phyloP scores from a whole-genome alignment of 1,140 invertebrate species.

The Lordiphosa clarofinis region DNA sequence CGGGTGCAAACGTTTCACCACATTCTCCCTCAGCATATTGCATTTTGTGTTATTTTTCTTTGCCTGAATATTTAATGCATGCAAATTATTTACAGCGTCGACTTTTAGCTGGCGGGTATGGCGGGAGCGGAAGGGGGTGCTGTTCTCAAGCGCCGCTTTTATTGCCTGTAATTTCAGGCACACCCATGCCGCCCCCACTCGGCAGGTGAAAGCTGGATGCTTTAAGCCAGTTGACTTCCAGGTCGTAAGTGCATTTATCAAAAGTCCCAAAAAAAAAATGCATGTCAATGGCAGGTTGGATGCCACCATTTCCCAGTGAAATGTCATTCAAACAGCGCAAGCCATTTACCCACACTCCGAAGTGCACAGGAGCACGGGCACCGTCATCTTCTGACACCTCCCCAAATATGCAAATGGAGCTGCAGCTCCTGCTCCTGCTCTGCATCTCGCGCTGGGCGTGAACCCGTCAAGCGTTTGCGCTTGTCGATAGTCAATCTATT shows the following conservation, averaged over 20 bases:
- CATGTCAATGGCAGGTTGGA: constrained; percentile 38
- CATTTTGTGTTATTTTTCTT: constrained; percentile 50
- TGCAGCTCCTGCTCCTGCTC: not conserved
- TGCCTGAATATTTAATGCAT: constrained; percentile 64
- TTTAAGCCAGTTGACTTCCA: constrained; percentile 41
- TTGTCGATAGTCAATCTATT: constrained; percentile 76
- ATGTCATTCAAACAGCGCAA: constrained; percentile 55
- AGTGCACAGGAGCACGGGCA: constrained; percentile 2
- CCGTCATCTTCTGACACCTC: constrained; percentile 25
- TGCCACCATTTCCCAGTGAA: constrained; percentile 40
- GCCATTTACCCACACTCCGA: constrained; percentile 38
- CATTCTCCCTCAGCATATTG: constrained; percentile 48
- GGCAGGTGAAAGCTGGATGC: constrained; percentile 13
- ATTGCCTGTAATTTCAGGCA: constrained; percentile 36
- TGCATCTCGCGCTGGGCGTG: constrained; percentile 31
- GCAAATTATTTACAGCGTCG: constrained; percentile 67
- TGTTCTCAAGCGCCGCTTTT: constrained; percentile 38
- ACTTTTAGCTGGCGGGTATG: constrained; percentile 35
- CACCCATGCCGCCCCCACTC: constrained; percentile 9
- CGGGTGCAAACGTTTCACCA: not conserved
- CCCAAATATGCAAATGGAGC: constrained; percentile 67
- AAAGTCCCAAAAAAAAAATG: constrained; percentile 44
- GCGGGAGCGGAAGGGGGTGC: not conserved
- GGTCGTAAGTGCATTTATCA: constrained; percentile 64
- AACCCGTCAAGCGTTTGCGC: constrained; percentile 69